Conservation (phyloP, 1,140 invertebrate genomes). For the Drosophila kanapiae region DNA sequence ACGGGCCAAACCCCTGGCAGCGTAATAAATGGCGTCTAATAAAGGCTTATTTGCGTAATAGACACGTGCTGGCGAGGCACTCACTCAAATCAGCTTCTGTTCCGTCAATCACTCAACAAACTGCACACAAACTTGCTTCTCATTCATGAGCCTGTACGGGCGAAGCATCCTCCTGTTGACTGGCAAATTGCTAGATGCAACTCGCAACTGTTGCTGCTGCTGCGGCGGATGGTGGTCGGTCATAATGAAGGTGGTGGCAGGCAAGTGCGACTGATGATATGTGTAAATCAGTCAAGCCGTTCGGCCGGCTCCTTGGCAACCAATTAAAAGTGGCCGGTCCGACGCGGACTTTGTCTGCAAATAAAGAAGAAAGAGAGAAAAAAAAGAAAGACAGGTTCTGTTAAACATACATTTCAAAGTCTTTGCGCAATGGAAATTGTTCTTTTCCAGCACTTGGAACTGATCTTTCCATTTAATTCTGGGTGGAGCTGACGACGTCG, state of each 20-base stretch:
- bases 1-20: constrained; percentile 8
- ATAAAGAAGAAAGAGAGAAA: not conserved
- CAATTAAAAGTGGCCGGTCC: constrained; percentile 61
- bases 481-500: not conserved
- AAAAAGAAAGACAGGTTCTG: constrained; percentile 40
- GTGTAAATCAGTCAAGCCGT: constrained; percentile 31
- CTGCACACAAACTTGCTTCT: constrained; percentile 35
- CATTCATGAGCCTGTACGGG: constrained; percentile 35
- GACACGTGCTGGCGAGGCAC: constrained; percentile 60
- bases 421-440: constrained; percentile 59
- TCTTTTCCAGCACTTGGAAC: constrained; percentile 2
- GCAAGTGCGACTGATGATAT: constrained; percentile 25
- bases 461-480: not conserved
- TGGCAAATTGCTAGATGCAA: constrained; percentile 52
- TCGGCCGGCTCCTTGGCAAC: constrained; percentile 36
- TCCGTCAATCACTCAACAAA: constrained; percentile 58
- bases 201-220: constrained; percentile 18
- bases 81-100: constrained; percentile 7
- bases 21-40: constrained; percentile 66
- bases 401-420: constrained; percentile 68
- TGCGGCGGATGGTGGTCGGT: constrained; percentile 1
- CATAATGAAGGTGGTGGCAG: constrained; percentile 34
- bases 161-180: constrained; percentile 50
- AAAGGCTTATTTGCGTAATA: constrained; percentile 72
- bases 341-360: constrained; percentile 22